Evolutionary conservation across 1,140 invertebrate genomes (phyloP), one percentile per base, ranked within the genome.

Genomic region (Cyrtorhinus lividipennis): DNA sequence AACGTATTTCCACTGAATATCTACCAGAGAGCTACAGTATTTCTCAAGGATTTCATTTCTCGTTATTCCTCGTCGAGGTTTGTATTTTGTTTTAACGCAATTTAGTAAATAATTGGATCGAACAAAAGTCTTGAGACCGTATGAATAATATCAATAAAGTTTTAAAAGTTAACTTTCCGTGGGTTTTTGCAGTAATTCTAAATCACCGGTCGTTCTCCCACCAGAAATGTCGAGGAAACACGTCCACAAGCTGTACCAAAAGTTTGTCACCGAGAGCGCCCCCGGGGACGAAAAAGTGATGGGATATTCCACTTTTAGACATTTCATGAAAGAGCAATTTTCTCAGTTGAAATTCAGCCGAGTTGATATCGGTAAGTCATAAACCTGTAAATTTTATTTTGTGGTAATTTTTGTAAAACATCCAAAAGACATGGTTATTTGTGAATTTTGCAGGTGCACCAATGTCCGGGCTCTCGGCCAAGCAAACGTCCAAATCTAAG

Each of bases 281-380:
- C 80, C 82, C 1, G 78, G 78, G 45, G 69, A 70, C 56, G 78
- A 82, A 20, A 86, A 86, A 74, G 74, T 84, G 1, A 86, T 89
- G 84, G 85, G 85, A 0, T 89, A 87, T 68, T 86, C 85, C 0
- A 86, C 84, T 22, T 89, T 89, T 73, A 75, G 85, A 62, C 80
- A 84, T 67, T 88, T 88, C 68, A 83, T 88, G 81, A 87, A 86
- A 70, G 83, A 86, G 67, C 85, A 87, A 70, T 88, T 88, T 72
- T 85, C 85, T 1, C 82, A 87, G 68, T 80, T 87, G 1, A 84
- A 83, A 69, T 87, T 87, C 70, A 81, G 81, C 62, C 85, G 85
- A 72, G 72, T 80, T 24, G 83, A 86, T 73, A 74, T 76, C 73
- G 57, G 78, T 70, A 62, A 25, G 62, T 63, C 27, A 38, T 8